These are phyloP conservation scores for Taxidea taxus DNA, from an alignment of 2,113 vertebrate genomes.

Conservation along the genomic window DNA sequence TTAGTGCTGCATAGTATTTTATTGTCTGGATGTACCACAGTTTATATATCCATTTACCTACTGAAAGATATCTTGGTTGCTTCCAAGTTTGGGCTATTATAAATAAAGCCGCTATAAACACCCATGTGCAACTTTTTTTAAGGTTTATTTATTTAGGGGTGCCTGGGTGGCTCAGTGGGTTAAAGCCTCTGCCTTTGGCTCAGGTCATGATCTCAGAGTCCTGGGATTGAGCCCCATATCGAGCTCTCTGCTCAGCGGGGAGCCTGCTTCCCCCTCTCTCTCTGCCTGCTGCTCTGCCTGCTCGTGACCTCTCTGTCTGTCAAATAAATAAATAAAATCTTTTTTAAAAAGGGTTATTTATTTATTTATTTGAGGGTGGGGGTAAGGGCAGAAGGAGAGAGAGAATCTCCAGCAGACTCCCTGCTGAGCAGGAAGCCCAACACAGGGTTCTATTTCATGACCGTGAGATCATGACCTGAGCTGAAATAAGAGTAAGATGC, in stretches of 20 bases:
- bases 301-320: too few species aligned
- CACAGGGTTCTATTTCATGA: background rate
- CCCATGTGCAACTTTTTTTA: background rate
- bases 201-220: too few species aligned
- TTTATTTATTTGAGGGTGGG: background rate
- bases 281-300: too few species aligned
- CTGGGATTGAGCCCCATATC: too few species aligned
- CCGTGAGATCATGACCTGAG: background rate
- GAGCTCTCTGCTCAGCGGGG: too few species aligned
- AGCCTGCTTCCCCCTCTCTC: too few species aligned
- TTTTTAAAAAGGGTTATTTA: background rate
- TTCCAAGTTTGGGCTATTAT: background rate
- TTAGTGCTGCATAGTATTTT: background rate
- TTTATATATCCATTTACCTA: background rate
- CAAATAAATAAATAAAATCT: too few species aligned
- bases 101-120: background rate
- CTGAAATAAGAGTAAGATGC: background rate
- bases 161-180: too few species aligned
- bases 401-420: background rate
- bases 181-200: too few species aligned
- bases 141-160: background rate
- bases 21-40: background rate
- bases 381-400: background rate
- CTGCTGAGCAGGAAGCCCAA: background rate
- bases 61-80: background rate